These are phyloP conservation scores for Chloroceryle aenea DNA, from an alignment of 2,113 vertebrate genomes.

Conservation along the genomic window DNA sequence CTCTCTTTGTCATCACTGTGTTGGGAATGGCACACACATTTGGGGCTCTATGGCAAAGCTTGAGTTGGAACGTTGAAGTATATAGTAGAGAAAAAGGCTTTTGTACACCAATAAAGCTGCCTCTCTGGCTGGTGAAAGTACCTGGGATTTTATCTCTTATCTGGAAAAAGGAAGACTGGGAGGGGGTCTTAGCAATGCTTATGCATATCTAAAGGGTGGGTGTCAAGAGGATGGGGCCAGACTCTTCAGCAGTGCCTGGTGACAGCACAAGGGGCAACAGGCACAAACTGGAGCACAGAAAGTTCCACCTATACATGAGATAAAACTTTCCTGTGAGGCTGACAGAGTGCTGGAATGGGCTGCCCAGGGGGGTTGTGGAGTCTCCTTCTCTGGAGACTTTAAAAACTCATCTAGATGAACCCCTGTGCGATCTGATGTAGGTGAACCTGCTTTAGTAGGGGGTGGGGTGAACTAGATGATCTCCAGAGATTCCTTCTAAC, in stretches of 20 bases:
- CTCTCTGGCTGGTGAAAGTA: background rate
- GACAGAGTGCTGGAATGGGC: background rate
- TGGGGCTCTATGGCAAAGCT: background rate
- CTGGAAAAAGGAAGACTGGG: background rate
- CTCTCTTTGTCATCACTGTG: background rate
- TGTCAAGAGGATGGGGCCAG: too few species aligned
- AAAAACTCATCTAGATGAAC: background rate
- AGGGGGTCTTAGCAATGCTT: background rate
- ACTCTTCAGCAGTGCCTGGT: too few species aligned
- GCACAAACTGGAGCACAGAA: background rate
- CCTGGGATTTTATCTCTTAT: background rate
- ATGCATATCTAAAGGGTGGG: too few species aligned
- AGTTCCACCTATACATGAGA: background rate
- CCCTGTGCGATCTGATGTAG: background rate
- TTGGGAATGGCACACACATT: background rate
- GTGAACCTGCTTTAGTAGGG: background rate
- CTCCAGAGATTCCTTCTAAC: background rate
- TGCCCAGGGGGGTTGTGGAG: background rate
- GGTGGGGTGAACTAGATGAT: background rate
- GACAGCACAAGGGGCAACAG: background rate
- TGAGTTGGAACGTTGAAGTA: background rate
- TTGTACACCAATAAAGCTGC: background rate
- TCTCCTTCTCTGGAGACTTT: background rate
- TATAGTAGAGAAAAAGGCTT: background rate
- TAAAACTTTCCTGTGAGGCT: too few species aligned